Evolutionary conservation across 2,797 vertebrate species (phyloP), one percentile per base, ranked within the genome.

Genomic region (Caiman crocodilus): DNA sequence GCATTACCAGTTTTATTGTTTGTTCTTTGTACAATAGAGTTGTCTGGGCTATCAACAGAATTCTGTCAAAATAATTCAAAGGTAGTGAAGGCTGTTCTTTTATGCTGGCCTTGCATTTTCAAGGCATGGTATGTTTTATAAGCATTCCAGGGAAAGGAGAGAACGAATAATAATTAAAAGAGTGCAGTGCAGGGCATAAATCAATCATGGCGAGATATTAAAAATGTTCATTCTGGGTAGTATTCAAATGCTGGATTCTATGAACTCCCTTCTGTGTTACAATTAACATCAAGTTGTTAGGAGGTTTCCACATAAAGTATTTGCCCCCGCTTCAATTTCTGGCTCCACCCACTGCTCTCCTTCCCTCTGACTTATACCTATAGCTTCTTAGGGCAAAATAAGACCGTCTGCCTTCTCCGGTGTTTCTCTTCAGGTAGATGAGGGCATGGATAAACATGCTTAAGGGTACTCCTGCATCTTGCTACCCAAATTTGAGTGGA

Each of bases 21-120:
- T 92, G 42, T 74, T 91, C 90, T 88, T 87, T 88, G 64, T 83
- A 91, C 77, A 71, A 50, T 88, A 88, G 93, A 79, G 60, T 96
- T 78, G 9, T 89, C 58, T 60, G 88, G 85, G 86, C 64, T 79
- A 84, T 94, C 87, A 94, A 42, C 81, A 94, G 50, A 81, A 81
- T 94, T 60, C 86, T 90, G 63, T 95, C 93, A 83, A 91, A 94
- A 93, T 91, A 92, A 75, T 87, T 90, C 79, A 95, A 90, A 80
- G 57, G 13, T 13, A 58, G 81, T 79, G 87, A 92, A 96, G 94
- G 92, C 87, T 77, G 23, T 90, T 94, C 93, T 90, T 63, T 94
- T 97, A 94, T 92, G 67, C 89, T 42, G 56, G 55, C 84, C 84
- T 88, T 10, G 9, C 30, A 32, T 95, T 84, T 94, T 96, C 63